Conservation (phyloP, 2,888 invertebrate species). For the Scaeva pyrastri region DNA sequence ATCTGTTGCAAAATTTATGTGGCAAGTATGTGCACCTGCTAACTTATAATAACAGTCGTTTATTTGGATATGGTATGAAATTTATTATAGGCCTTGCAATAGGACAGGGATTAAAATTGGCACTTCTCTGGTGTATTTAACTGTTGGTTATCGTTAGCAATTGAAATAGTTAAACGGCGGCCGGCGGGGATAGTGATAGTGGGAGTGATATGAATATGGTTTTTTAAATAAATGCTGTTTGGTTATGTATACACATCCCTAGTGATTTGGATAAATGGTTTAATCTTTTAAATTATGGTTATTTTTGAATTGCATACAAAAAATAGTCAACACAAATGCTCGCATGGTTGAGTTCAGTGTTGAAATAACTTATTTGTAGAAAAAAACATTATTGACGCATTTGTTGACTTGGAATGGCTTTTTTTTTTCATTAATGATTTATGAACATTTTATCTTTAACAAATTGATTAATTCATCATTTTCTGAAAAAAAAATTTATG, state of each 20-base stretch:
- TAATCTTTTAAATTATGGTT: background rate
- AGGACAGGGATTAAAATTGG: slow-evolving; percentile 33
- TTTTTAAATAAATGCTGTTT: background rate
- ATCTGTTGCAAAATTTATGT: slow-evolving; percentile 61
- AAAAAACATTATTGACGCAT: too few relatives aligned
- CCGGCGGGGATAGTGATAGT: too few relatives aligned
- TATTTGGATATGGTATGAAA: slow-evolving; percentile 57
- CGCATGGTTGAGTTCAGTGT: background rate
- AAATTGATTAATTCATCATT: too few relatives aligned
- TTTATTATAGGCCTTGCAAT: slow-evolving; percentile 66
- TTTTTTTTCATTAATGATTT: too few relatives aligned
- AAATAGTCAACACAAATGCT: background rate
- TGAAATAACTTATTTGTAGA: background rate
- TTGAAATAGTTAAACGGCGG: slow-evolving; percentile 34
- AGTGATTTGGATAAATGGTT: background rate
- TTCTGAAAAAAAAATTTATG: too few relatives aligned
- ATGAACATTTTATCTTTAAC: too few relatives aligned
- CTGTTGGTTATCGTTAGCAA: slow-evolving; percentile 43
- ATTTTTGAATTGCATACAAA: background rate
- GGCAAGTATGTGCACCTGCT: slow-evolving; percentile 49
- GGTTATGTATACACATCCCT: background rate
- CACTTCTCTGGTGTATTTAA: slow-evolving; percentile 19
- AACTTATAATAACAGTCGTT: slow-evolving; percentile 22
- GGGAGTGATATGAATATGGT: background rate
- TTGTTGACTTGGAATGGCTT: too few relatives aligned